Percentiles rank a stretch among this genome's conserved stretches.
These are phyloP conservation scores for Artemia sinica DNA, from an alignment of 2,888 invertebrate species.

Conservation along the genomic window DNA sequence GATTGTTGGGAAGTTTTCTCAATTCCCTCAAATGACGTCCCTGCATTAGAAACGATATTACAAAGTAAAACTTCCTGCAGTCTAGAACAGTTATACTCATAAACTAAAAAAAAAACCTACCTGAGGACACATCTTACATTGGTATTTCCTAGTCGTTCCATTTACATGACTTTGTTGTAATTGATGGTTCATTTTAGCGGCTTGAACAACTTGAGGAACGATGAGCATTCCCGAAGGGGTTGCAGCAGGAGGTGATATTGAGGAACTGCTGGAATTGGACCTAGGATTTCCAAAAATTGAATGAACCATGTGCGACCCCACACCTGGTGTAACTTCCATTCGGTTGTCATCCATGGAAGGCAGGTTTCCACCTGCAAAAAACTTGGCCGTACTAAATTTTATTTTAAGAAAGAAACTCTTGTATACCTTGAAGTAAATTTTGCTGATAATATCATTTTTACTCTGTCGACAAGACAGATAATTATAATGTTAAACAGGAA, in stretches of 20 bases:
- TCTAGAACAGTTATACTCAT: too few species aligned
- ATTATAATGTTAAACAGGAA: too few species aligned
- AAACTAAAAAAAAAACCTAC: conserved; percentile 39
- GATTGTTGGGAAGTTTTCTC: too few species aligned
- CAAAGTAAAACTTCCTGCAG: too few species aligned
- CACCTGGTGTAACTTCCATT: conserved; percentile 4
- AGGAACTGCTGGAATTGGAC: conserved; percentile 36
- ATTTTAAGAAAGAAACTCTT: too few species aligned
- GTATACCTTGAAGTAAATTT: too few species aligned
- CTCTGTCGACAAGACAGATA: too few species aligned
- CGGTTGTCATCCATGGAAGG: conserved; percentile 10
- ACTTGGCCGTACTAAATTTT: neutral
- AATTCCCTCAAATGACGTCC: too few species aligned
- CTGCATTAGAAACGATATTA: too few species aligned
- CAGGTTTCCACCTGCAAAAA: neutral
- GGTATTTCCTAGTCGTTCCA: conserved; percentile 54
- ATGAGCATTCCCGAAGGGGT: conserved; percentile 49
- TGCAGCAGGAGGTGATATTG: conserved; percentile 37
- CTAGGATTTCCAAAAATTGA: conserved; percentile 30
- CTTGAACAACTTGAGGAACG: conserved; percentile 71
- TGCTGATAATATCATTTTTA: too few species aligned
- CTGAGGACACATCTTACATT: conserved; percentile 94
- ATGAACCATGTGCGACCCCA: conserved; percentile 15
- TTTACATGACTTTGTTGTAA: conserved; percentile 33
- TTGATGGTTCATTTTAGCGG: conserved; percentile 39